A percentile compares a stretch with the other conserved stretches of the same genome.
phyloP scores from a whole-genome alignment of 2,888 invertebrate species.

The Epistrophe eligans region DNA sequence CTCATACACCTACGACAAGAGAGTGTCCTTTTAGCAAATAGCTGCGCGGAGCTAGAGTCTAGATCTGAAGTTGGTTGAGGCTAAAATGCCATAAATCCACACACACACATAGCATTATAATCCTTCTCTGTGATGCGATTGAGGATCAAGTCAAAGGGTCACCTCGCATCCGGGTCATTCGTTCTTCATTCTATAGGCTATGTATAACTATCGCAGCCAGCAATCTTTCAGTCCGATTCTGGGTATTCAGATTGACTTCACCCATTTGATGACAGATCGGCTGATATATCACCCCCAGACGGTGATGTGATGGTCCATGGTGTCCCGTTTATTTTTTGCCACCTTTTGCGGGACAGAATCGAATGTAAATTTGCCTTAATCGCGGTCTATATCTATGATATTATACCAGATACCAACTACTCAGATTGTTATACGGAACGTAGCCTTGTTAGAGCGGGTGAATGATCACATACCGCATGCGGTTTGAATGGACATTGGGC shows the following conservation, averaged over 20 bases:
- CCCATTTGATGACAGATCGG: conserved; percentile 62
- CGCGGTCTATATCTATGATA: conserved; percentile 38
- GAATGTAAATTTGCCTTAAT: conserved; percentile 71
- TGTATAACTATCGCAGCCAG: conserved; percentile 7
- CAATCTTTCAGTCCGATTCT: conserved; percentile 36
- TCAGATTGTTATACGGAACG: background rate
- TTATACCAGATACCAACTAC: background rate
- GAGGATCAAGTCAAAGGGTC: conserved; percentile 63
- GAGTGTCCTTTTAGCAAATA: conserved; percentile 74
- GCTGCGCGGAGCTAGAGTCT: conserved; percentile 1
- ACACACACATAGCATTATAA: conserved; percentile 19
- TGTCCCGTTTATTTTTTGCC: conserved; percentile 66
- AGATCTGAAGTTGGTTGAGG: conserved; percentile 14
- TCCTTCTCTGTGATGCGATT: conserved; percentile 30
- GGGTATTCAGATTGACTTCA: conserved; percentile 43
- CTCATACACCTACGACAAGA: conserved; percentile 75
- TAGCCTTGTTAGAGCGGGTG: conserved; percentile 74
- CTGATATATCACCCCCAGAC: conserved; percentile 51
- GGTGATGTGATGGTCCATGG: conserved; percentile 12
- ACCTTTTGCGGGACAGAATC: conserved; percentile 60
- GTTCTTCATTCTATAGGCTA: conserved; percentile 27
- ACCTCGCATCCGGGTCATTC: conserved; percentile 71
- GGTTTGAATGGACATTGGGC: conserved; percentile 75
- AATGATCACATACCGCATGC: conserved; percentile 76
- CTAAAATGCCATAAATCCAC: conserved; percentile 63